These are phyloP conservation scores for Drosophila subsilvestris DNA, from an alignment of 2,888 invertebrate genomes.

Conservation along the genomic window DNA sequence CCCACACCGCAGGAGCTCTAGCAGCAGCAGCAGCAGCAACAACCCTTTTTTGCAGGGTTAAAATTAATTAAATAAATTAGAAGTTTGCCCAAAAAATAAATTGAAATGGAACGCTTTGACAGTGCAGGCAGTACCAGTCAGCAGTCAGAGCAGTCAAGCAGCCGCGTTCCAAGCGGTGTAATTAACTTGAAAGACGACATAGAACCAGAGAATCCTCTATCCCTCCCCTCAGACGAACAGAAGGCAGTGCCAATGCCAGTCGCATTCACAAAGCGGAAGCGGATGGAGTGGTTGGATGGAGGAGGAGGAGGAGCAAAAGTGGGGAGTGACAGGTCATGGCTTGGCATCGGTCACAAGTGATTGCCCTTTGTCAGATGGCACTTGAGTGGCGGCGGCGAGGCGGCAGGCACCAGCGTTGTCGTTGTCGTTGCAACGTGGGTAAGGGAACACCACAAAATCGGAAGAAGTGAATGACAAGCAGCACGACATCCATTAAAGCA, in stretches of 20 bases:
- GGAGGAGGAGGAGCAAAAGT: background rate
- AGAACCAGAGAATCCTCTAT: background rate
- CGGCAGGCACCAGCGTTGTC: background rate
- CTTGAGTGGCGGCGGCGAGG: conserved; percentile 40
- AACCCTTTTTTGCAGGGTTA: conserved; percentile 35
- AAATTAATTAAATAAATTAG: conserved; percentile 74
- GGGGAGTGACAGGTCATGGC: conserved; percentile 14
- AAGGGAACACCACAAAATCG: conserved; percentile 7
- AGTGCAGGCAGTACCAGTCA: conserved; percentile 16
- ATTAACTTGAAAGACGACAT: conserved; percentile 55
- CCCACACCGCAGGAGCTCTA: background rate
- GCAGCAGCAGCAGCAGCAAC: background rate
- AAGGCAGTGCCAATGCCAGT: background rate
- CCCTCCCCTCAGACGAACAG: background rate
- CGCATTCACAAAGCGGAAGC: conserved; percentile 1
- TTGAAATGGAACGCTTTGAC: conserved; percentile 63
- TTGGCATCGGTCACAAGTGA: conserved; percentile 59
- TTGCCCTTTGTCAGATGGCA: conserved; percentile 68
- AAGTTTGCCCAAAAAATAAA: conserved; percentile 51
- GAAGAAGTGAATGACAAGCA: conserved; percentile 19
- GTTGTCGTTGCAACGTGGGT: conserved; percentile 9
- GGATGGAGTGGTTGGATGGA: conserved; percentile 8
- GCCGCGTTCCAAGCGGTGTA: conserved; percentile 31
- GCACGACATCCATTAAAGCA: conserved; percentile 6
- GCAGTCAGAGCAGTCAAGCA: background rate